Evolutionary conservation across 2,888 invertebrate genomes (phyloP), one percentile per base, ranked within the genome.

Genomic region (Synanthedon tipuliformis): DNA sequence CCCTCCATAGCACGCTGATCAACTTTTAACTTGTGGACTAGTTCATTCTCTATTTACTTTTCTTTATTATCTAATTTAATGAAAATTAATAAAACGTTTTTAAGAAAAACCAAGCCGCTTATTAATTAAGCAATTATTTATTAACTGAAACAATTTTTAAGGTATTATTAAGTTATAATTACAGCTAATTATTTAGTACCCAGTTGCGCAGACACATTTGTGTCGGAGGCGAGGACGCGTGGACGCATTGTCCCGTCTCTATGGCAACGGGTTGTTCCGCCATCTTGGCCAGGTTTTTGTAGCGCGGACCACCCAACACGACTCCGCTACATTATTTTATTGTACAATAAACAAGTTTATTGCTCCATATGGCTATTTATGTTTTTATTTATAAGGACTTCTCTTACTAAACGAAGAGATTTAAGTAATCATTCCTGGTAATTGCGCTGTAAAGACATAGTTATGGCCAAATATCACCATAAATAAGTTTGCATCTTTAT

Each of bases 281-380:
- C 79, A 76, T 77, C 73, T 75, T 76, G 68, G 50, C 59, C 65
- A 62, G 73, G 72, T 78, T 79, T 81, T 81, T 80, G 77, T 78
- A 62, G 63, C 70, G 64, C 60, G 71, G 87, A 86, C 87, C 87
- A 86, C 87, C 87, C 87, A 87, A 66, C 75, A 74, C 73, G 84
- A 69, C 74, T 34, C 72, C 69, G 77, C 78, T 76, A 78, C 78
- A 85, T 86, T 84, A 86, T 85, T 86, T 87, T 87, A 86, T 86
- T 85, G 80, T 84, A 84, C 82, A 78, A 85, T 86, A 85, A 87
- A 87, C 80, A 83, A 83, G 86, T 87, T 87, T 86, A 86, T 85
- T 83, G 78, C 85, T 78, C 77, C 80, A 84, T 81, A 85, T 80
- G 84, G 76, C 75, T 85, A 78, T 85, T 82, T 83, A 78, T 82